phyloP scores from a whole-genome alignment of 2,113 vertebrate genomes.

The Sula dactylatra region DNA sequence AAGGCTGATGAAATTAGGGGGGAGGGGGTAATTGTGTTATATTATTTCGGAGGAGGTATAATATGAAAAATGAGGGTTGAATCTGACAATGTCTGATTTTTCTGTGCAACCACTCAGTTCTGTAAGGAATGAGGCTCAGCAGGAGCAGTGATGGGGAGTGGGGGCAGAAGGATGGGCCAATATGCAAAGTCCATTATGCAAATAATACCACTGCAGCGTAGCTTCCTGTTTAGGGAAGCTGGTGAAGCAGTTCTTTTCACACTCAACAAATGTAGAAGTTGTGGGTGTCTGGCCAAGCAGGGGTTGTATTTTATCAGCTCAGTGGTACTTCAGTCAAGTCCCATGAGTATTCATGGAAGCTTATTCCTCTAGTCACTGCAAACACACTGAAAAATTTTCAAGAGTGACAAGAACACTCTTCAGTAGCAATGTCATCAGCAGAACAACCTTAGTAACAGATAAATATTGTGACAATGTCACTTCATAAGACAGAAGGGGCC shows the following conservation, averaged over 20 bases:
- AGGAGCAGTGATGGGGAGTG: background rate
- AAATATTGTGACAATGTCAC: background rate
- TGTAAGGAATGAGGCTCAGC: background rate
- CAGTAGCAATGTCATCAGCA: background rate
- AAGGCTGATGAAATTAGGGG: background rate
- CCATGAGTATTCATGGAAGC: background rate
- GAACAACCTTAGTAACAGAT: background rate
- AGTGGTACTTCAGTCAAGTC: background rate
- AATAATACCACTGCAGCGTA: background rate
- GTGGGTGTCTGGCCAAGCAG: background rate
- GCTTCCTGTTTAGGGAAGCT: background rate
- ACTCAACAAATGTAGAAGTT: accelerated
- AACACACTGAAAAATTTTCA: background rate
- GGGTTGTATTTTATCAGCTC: background rate
- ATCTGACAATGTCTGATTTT: background rate
- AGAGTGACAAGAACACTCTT: background rate
- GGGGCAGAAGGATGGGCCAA: too few species aligned
- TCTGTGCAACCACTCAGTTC: background rate
- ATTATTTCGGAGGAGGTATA: background rate
- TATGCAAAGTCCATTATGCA: background rate
- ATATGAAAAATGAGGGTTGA: background rate
- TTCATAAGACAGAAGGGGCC: background rate
- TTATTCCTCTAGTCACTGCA: background rate
- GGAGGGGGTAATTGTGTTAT: background rate
- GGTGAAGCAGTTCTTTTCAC: background rate